Evolutionary conservation across 2,797 vertebrate species (phyloP).

Genomic region (Sebastes trivittatus): DNA sequence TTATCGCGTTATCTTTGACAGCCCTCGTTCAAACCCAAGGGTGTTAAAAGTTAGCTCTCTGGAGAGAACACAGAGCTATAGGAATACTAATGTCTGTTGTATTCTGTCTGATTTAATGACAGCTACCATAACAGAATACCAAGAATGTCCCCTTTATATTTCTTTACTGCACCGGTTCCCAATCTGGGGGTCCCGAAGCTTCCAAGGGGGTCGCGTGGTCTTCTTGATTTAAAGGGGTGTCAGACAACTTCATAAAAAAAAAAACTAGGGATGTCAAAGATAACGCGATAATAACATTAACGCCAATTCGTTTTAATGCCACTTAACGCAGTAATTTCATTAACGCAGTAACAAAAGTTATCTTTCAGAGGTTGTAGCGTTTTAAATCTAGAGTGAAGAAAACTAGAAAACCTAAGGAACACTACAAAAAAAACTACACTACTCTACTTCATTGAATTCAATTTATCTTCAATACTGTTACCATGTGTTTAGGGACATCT

Average conservation of each 20-base stretch:
- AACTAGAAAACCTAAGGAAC: background rate
- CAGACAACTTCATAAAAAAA: no score
- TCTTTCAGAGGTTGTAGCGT: no score
- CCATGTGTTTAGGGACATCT: slow-evolving; percentile 36
- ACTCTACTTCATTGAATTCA: background rate
- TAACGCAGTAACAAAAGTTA: no score
- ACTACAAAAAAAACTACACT: background rate
- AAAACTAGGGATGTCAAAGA: no score
- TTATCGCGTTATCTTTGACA: no score
- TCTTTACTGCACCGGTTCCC: background rate
- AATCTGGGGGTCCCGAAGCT: background rate
- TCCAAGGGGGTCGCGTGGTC: background rate
- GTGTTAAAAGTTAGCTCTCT: background rate
- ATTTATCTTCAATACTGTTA: background rate
- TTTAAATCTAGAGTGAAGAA: background rate
- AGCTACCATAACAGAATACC: background rate
- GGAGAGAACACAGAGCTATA: background rate
- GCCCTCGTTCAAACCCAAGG: background rate
- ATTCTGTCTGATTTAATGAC: background rate
- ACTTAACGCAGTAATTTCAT: no score
- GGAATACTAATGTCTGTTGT: background rate
- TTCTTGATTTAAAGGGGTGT: background rate
- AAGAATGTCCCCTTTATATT: background rate
- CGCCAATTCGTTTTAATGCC: no score
- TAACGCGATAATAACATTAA: no score